Conservation (phyloP, 2,888 invertebrate genomes). For the Prosopocoilus inquinatus region DNA sequence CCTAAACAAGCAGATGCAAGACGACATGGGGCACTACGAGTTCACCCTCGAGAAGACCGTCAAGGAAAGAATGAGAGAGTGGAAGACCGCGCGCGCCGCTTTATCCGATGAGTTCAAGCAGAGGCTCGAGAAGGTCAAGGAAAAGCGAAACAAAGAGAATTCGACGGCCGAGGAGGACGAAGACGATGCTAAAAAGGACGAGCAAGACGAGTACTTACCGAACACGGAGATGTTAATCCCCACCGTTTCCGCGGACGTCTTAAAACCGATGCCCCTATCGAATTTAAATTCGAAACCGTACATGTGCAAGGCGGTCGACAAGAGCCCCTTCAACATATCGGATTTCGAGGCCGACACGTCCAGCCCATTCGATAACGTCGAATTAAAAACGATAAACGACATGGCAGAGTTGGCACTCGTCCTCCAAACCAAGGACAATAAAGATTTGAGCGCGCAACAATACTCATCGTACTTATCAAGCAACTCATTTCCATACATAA, state of each 20-base stretch:
- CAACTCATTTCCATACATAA: constrained; percentile 20
- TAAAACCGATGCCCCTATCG: constrained; percentile 50
- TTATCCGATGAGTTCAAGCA: constrained; percentile 62
- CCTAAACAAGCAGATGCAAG: constrained; percentile 54
- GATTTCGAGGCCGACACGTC: constrained; percentile 92
- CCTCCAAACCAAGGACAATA: constrained; percentile 48
- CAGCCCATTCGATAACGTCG: constrained; percentile 91
- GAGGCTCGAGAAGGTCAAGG: constrained; percentile 59
- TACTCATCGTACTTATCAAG: constrained; percentile 11
- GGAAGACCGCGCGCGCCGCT: constrained; percentile 64
- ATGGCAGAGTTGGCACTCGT: constrained; percentile 87
- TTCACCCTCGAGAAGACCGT: constrained; percentile 73
- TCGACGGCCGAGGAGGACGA: constrained; percentile 17
- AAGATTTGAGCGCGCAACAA: constrained; percentile 22
- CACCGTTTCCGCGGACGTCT: constrained; percentile 42
- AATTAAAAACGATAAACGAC: constrained; percentile 88
- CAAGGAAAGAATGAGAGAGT: constrained; percentile 68
- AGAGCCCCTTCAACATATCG: constrained; percentile 56
- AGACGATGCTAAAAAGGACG: constrained; percentile 2
- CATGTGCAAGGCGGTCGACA: constrained; percentile 32
- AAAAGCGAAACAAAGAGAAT: constrained; percentile 53
- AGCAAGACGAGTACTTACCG: constrained; percentile 2
- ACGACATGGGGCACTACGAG: constrained; percentile 64
- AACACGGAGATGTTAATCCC: constrained; percentile 35
- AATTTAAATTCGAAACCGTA: constrained; percentile 27